These are phyloP conservation scores for Cinclus mexicanus DNA, from an alignment of 2,113 vertebrate species.

Conservation along the genomic window DNA sequence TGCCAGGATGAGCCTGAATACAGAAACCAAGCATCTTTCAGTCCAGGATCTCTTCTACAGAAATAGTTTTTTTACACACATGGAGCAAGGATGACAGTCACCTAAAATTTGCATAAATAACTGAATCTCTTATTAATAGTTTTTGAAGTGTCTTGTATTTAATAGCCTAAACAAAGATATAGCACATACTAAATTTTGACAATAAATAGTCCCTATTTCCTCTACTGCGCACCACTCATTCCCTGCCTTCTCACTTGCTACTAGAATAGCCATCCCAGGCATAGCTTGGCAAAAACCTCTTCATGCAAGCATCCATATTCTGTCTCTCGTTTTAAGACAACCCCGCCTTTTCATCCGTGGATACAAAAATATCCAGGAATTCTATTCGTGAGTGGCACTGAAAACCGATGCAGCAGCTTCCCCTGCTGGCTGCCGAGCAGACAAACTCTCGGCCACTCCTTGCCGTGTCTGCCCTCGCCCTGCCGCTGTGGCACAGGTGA, in stretches of 20 bases:
- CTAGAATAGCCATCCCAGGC: background rate
- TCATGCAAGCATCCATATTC: background rate
- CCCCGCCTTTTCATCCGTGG: background rate
- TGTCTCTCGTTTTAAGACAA: background rate
- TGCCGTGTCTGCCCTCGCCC: accelerated
- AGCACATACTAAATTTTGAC: background rate
- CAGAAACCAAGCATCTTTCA: background rate
- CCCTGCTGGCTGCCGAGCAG: conserved; percentile 11
- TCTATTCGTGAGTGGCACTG: background rate
- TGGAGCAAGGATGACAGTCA: background rate
- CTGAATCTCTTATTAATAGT: background rate
- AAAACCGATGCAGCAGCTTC: conserved; percentile 54
- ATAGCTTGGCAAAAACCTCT: background rate
- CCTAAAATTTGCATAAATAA: background rate
- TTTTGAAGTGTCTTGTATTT: background rate
- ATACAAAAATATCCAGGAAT: background rate
- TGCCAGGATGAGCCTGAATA: background rate
- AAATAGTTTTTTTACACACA: background rate
- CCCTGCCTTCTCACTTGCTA: background rate
- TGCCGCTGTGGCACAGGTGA: accelerated
- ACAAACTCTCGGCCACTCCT: background rate
- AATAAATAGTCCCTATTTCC: background rate
- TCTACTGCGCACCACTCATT: background rate
- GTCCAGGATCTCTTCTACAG: background rate
- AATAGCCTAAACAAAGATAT: background rate